Base-by-base conservation (phyloP, 2,888 invertebrate species). In the Tinea semifulvella region DNA sequence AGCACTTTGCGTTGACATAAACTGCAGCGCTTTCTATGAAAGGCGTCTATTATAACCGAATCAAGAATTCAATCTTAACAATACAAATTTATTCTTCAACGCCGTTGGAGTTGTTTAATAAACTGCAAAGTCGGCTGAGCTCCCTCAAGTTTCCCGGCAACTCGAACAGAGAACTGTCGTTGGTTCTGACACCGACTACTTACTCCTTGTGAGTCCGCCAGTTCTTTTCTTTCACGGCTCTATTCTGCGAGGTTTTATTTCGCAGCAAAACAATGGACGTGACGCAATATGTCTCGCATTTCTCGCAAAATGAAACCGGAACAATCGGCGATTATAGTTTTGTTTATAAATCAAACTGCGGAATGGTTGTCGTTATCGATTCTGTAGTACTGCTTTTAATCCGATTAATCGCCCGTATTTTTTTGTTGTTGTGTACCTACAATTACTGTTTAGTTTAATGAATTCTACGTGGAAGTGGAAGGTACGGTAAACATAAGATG, bases 171-270 rank as follows among this genome's bases (percentile, higher is more conserved):
- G 63, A 67, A 67, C 38, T 40, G 40, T 40, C 40, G 20, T 69
- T 74, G 77, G 71, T 68, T 68, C 70, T 71, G 77, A 76, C 74
- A 74, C 69, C 68, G 57, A 69, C 71, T 69, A 64, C 66, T 65
- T 62, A 61, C 19, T 38, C n/a, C 4, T 7, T 13, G 14, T 11
- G 14, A n/a, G 22, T 54, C 56, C 51, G 53, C 54, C 58, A 60
- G 68, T 65, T 63, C 60, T 69, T 70, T 68, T 61, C 58, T 63
- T 62, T 69, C 63, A 60, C 20, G 14, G 16, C 13, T 14, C 62
- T 66, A 65, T 68, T 70, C 65, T 53, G 55, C 52, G 62, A 70
- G 70, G 67, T 72, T 73, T 66, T 61, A 68, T 38, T 38, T 38
- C 38, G 19, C 38, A 17, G 7, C 16, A 38, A 19, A 74, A 75